Evolutionary conservation across 1,140 invertebrate genomes (phyloP).

Genomic region (Calosoma granatense): DNA sequence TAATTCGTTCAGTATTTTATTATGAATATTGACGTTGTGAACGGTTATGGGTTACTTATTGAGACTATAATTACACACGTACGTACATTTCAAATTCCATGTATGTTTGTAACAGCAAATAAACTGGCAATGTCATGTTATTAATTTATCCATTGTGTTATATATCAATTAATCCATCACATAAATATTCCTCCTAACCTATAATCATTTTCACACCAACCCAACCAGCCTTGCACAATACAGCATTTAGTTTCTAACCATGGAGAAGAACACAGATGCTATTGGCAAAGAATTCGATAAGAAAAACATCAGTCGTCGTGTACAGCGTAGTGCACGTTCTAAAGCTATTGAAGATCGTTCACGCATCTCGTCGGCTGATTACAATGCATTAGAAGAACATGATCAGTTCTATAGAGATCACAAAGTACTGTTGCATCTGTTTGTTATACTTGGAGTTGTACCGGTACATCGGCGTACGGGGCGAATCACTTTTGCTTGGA

Average conservation of each 20-base stretch:
- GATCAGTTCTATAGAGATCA: constrained; percentile 53
- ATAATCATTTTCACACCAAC: no score
- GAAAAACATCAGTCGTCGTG: background rate
- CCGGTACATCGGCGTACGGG: constrained; percentile 40
- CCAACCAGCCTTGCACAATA: no score
- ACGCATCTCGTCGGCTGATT: constrained; percentile 39
- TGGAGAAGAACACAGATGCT: background rate
- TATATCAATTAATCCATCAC: no score
- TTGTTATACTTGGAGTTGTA: constrained; percentile 47
- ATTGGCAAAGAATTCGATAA: background rate
- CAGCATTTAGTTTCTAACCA: no score
- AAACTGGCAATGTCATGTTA: no score
- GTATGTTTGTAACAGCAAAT: no score
- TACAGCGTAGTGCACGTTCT: constrained; percentile 23
- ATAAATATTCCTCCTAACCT: no score
- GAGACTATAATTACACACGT: no score
- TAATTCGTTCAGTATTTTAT: background rate
- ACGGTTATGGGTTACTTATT: no score
- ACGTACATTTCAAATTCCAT: no score
- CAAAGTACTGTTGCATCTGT: constrained; percentile 45
- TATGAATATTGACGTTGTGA: no score
- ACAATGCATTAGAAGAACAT: constrained; percentile 42
- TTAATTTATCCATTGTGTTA: no score
- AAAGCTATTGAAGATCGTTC: constrained; percentile 32
- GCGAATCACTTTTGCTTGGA: constrained; percentile 47